phyloP scores from a whole-genome alignment of 2,888 invertebrate genomes.

The Lycaena phlaeas region DNA sequence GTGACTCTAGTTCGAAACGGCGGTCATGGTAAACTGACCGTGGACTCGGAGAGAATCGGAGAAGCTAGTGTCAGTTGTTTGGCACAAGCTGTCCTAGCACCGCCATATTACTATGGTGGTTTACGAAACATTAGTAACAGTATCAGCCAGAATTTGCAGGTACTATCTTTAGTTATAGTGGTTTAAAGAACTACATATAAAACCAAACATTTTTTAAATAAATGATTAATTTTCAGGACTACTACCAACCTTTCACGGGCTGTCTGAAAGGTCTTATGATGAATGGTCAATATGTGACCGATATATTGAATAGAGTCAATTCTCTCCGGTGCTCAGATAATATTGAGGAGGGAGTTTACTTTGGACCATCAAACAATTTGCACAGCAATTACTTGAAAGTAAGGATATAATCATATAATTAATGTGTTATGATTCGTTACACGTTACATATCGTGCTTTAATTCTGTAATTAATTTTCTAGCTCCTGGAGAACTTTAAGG shows the following conservation, averaged over 20 bases:
- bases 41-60: slow-evolving; percentile 74
- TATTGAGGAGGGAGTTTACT: slow-evolving; percentile 88
- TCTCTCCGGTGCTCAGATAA: slow-evolving; percentile 85
- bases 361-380: slow-evolving; percentile 74
- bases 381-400: slow-evolving; percentile 81
- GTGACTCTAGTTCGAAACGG: slow-evolving; percentile 77
- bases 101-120: slow-evolving; percentile 89
- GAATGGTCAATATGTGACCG: slow-evolving; percentile 77
- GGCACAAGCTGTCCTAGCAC: slow-evolving; percentile 71
- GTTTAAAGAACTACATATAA: slow-evolving; percentile 8
- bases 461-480: slow-evolving; percentile 26
- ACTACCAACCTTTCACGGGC: slow-evolving; percentile 83
- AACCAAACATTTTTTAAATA: slow-evolving; percentile 1
- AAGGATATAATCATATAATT: slow-evolving; percentile 1
- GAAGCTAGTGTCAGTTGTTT: slow-evolving; percentile 60
- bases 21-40: slow-evolving; percentile 76
- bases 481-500: slow-evolving; percentile 80
- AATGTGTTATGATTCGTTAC: too few species aligned
- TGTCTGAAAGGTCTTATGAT: slow-evolving; percentile 85
- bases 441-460: too few species aligned
- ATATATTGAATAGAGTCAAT: slow-evolving; percentile 71
- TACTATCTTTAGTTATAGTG: too few species aligned
- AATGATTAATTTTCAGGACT: slow-evolving; percentile 52
- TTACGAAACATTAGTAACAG: slow-evolving; percentile 59
- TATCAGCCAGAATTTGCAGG: slow-evolving; percentile 32